Evolutionary conservation across 2,888 invertebrate genomes (phyloP).

Genomic region (Tortricodes alternella): DNA sequence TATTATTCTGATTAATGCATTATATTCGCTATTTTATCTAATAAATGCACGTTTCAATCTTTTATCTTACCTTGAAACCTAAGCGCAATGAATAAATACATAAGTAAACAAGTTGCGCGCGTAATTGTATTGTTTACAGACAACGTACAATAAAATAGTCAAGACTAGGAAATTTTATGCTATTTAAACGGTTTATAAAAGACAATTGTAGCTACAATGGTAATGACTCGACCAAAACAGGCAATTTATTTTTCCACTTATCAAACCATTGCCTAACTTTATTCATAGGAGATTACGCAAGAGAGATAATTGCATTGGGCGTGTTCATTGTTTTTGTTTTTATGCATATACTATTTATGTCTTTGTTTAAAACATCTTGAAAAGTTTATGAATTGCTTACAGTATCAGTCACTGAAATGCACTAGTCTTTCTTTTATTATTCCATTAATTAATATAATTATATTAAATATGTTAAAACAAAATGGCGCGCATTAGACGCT

Average conservation of each 20-base stretch:
- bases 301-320: conserved; percentile 25
- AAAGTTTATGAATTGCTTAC: not conserved
- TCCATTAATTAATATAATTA: not conserved
- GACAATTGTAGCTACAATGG: not conserved
- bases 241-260: not conserved
- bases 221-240: not conserved
- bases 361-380: not conserved
- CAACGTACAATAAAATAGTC: conserved; percentile 33
- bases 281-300: conserved; percentile 28
- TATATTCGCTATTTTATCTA: not conserved
- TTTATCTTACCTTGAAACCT: not conserved
- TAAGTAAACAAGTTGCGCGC: conserved; percentile 48
- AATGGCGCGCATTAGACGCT: conserved; percentile 29
- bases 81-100: not conserved
- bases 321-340: conserved; percentile 28
- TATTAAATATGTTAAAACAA: conserved; percentile 22
- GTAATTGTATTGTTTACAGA: conserved; percentile 78
- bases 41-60: not conserved
- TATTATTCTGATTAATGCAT: not conserved
- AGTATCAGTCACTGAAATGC: too few relatives aligned
- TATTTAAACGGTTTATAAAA: not conserved
- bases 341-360: conserved; percentile 4
- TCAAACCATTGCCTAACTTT: not conserved
- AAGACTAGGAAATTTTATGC: not conserved
- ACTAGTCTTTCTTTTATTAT: not conserved